Conservation (phyloP, 2,797 vertebrate species). For the Poecilia velifera region DNA sequence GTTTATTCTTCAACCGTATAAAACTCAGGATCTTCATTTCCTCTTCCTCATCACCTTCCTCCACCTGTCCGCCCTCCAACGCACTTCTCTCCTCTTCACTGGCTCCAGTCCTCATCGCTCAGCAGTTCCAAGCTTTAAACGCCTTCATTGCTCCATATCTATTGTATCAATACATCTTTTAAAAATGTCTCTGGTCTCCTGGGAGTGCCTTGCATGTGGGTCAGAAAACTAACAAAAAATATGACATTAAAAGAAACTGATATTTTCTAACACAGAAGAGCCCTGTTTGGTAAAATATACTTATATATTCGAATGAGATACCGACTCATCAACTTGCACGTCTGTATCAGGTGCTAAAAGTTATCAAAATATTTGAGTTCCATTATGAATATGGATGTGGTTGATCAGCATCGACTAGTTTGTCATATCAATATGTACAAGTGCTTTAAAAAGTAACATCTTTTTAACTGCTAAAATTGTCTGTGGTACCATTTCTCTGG, state of each 20-base stretch:
- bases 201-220: background rate
- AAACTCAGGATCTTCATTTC: background rate
- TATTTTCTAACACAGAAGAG: too few species aligned
- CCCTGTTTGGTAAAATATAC: background rate
- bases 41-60: background rate
- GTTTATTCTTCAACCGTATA: background rate
- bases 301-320: background rate
- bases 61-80: too few species aligned
- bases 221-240: too few species aligned
- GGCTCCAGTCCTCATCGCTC: background rate
- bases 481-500: background rate
- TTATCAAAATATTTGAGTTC: background rate
- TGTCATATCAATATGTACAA: background rate
- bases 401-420: background rate
- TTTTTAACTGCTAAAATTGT: background rate
- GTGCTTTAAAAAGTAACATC: background rate
- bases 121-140: background rate
- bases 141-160: background rate
- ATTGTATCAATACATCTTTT: too few species aligned
- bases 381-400: background rate
- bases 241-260: too few species aligned
- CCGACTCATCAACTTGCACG: background rate
- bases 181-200: background rate
- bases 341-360: background rate
- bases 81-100: background rate